Base-by-base conservation (phyloP, 2,888 invertebrate species). In the Lithophane ornitopus region DNA sequence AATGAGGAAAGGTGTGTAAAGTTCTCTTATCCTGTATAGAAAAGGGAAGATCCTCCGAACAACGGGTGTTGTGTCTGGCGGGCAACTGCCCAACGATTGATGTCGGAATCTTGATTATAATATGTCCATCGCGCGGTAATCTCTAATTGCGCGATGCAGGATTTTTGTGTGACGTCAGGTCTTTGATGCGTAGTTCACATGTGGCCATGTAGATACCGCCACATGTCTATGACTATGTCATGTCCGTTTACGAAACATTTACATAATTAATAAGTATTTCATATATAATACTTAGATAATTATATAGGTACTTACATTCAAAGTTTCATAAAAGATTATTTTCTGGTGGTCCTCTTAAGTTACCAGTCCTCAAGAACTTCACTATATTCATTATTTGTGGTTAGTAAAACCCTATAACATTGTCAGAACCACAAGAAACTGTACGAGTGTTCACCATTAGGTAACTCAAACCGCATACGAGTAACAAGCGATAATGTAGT, bases 391-490 rank as follows among this genome's bases (percentile, higher is more conserved):
- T 2, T 28, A 8, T 16, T 59, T 34, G 19, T 34, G 19, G 34
- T 34, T 34, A 34, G 19, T 19, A 34, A 59, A 39, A 56, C 4
- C 44, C 12, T 16, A 9, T 14, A 46, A 3, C 16, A 28, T 49
- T 8, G 16, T 12, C 7, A 46, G n/a, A 52, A 76, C 74, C 65
- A 41, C 74, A 74, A 66, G 58, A 74, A 74, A 28, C 74, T 14
- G 0, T 49, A 56, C 46, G 74, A 75, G 28, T 65, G 52, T 19
- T 69, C 46, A 28, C 9, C n/a, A 28, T 75, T 74, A 58, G 58
- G 22, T 16, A 74, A 74, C 39, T 49, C 1, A 58, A 75, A 75
- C 65, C 74, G 41, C 49, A 16, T 28, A n/a, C n/a, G n/a, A n/a
- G n/a, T n/a, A 56, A 8, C 26, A 34, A 59, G 58, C 28, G 26